Conservation (phyloP, 2,888 invertebrate species). For the Allacma fusca region DNA sequence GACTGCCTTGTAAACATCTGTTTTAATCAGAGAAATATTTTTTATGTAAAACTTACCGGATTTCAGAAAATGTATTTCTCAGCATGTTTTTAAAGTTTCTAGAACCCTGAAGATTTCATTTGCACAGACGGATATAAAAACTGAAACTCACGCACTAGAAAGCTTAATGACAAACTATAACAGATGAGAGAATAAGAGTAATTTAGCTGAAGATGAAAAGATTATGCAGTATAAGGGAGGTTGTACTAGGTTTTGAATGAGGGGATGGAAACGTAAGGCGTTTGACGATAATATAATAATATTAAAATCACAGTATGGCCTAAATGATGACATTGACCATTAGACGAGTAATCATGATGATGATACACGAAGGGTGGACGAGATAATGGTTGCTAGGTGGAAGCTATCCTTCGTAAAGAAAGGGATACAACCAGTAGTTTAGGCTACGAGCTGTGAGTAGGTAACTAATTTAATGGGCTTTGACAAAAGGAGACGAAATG, state of each 20-base stretch:
- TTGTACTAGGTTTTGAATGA: conserved; percentile 19
- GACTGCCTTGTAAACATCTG: not conserved
- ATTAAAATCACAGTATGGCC: conserved; percentile 53
- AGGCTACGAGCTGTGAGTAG: conserved; percentile 17
- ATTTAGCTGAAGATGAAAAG: conserved; percentile 26
- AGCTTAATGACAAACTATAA: conserved; percentile 6
- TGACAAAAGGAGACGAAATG: conserved; percentile 44
- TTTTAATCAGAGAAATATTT: not conserved
- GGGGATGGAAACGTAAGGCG: conserved; percentile 5
- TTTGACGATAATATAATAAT: conserved; percentile 47
- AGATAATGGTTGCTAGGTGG: conserved; percentile 40
- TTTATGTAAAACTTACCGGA: not conserved
- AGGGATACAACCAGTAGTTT: conserved; percentile 28
- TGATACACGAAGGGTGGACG: conserved; percentile 46
- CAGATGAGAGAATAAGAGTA: not conserved
- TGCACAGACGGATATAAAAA: too few species aligned
- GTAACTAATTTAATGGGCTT: conserved; percentile 43
- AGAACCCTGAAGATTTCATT: too few species aligned
- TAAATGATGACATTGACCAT: conserved; percentile 50
- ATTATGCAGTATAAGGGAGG: not conserved
- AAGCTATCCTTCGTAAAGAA: conserved; percentile 41
- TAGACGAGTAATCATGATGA: conserved; percentile 49
- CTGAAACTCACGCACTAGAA: too few species aligned
- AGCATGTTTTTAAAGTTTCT: too few species aligned
- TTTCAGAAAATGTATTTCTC: conserved; percentile 5